phyloP scores from a whole-genome alignment of 2,113 vertebrate genomes.

The Parus major region DNA sequence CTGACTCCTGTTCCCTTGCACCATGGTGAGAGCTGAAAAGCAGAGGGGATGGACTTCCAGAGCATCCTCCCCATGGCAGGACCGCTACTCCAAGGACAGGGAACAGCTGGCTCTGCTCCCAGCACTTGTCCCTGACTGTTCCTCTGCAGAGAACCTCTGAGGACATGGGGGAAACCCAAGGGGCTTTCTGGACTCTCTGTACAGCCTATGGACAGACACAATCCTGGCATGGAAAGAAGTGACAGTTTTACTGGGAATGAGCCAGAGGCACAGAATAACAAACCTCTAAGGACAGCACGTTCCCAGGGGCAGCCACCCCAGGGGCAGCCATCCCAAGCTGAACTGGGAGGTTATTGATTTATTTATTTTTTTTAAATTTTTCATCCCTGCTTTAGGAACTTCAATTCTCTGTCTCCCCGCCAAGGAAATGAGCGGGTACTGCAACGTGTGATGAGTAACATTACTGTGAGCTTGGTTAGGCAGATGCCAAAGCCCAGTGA shows the following conservation, averaged over 20 bases:
- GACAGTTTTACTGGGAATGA: neutral
- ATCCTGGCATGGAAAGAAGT: neutral
- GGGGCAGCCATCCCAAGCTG: neutral
- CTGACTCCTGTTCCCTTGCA: neutral
- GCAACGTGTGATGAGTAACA: neutral
- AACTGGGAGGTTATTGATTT: neutral
- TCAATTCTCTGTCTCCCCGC: slow-evolving; percentile 32
- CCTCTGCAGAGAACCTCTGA: neutral
- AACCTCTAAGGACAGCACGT: neutral
- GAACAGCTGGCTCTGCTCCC: neutral
- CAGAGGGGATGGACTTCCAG: neutral
- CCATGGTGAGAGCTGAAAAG: fast-evolving
- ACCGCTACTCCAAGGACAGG: neutral
- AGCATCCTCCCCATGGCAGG: neutral
- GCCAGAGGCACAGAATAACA: neutral
- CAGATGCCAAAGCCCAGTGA: neutral
- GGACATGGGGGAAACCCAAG: neutral
- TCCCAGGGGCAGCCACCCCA: neutral
- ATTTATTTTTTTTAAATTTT: too few relatives aligned
- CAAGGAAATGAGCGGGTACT: neutral
- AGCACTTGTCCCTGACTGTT: neutral
- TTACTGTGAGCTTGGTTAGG: neutral
- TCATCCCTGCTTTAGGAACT: neutral
- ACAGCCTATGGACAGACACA: neutral
- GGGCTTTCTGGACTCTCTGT: neutral